Base-by-base conservation (phyloP, 2,888 invertebrate species). In the Sipunculus nudus region DNA sequence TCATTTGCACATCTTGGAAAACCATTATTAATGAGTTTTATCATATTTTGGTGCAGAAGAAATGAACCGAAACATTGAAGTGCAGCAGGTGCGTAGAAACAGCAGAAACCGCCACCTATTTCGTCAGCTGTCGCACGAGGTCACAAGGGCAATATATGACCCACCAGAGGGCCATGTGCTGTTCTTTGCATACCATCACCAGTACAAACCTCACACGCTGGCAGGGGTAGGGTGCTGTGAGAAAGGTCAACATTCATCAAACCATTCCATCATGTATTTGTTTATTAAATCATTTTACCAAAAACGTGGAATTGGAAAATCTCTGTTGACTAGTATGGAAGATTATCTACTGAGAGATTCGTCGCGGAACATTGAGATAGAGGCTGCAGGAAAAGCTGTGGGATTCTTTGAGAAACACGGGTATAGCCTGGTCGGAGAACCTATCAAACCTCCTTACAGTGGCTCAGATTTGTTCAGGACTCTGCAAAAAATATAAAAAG, bases 241-340 rank as follows among this genome's bases (percentile, higher is more conserved):
- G 38, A 38, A 39, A 3, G 46, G 46, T 28, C 25, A 32, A 47
- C 35, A 25, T 13, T 19, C 35, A 46, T 35, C 46, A 16, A 47
- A n/a, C 55, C 55, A 55, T 39, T 19, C 47, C 38, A 10, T 55
- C 6, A 45, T 38, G 8, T 55, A 55, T 31, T n/a, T 55, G n/a
- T 55, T 55, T 28, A 32, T 55, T 4, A 55, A 32, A 13, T n/a
- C 25, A 13, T 55, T 43, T 39, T 6, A 55, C 32, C 55, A 55
- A 28, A 3, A 19, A 4, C 19, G 21, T 4, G 55, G 55, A 35
- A 47, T 23, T 32, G 55, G 55, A 19, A 38, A 23, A 13, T 26
- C 55, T 26, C 35, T 55, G 38, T 19, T 46, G 35, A 21, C 19
- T 25, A 46, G 23, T 26, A 25, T 35, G n/a, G 32, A 32, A 39